Evolutionary conservation across 2,888 invertebrate species (phyloP).

Genomic region (Iselma pallidipennis): DNA sequence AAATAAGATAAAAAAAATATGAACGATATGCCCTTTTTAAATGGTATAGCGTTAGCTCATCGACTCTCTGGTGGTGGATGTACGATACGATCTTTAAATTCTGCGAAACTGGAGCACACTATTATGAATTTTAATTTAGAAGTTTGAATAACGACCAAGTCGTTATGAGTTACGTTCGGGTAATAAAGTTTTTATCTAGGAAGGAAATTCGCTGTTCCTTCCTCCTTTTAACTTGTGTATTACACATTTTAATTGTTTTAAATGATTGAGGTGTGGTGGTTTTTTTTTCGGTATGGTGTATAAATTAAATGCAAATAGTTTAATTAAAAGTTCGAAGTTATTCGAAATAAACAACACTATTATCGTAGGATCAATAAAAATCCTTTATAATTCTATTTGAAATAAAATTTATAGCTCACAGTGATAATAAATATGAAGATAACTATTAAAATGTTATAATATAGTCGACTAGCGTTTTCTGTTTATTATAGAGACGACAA

Average conservation of each 20-base stretch:
- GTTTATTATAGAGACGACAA: background rate
- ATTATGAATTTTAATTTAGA: slow-evolving; percentile 35
- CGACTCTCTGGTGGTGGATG: too few species aligned
- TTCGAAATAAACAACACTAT: too few species aligned
- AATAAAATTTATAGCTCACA: background rate
- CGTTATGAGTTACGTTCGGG: slow-evolving; percentile 27
- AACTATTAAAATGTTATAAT: background rate
- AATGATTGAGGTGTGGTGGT: background rate
- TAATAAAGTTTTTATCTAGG: slow-evolving; percentile 31
- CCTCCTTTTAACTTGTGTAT: slow-evolving; percentile 9
- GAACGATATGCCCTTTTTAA: too few species aligned
- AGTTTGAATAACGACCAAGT: slow-evolving; percentile 28
- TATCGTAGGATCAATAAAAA: background rate
- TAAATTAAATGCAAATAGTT: too few species aligned
- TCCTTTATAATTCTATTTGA: background rate
- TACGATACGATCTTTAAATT: slow-evolving; percentile 27
- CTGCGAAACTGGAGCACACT: slow-evolving; percentile 25
- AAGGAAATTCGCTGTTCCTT: slow-evolving; percentile 27
- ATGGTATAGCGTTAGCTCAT: background rate
- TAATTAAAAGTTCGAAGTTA: too few species aligned
- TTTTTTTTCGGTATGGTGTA: too few species aligned
- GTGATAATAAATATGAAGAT: background rate
- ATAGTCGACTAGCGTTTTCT: background rate
- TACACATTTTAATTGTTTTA: background rate
- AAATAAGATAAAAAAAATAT: too few species aligned